Evolutionary conservation across 1,140 invertebrate genomes (phyloP), one percentile per base, ranked within the genome.

Genomic region (Bombus waltoni): DNA sequence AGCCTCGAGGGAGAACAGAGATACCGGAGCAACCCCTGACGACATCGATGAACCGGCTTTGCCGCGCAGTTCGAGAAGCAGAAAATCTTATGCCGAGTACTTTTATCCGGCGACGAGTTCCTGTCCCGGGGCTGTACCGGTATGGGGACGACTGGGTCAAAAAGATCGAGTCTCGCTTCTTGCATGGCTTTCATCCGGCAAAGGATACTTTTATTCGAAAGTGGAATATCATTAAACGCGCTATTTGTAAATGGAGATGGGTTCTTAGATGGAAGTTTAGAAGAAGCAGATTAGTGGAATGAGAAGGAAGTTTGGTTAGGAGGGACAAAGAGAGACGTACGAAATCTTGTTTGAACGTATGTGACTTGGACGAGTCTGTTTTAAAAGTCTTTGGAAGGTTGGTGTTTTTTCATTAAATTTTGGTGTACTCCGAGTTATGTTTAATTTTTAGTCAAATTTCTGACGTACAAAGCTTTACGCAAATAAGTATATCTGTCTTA

Each of bases 1-100:
- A 83, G 44, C 82, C 86, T 83, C 32, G 15, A 35, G 65, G 65
- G 65, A n/a, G 59, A n/a, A 62, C 59, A 32, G 65, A 90, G 86
- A 88, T 86, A 85, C 18, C 53, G 11, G 1, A 3, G 62, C 38
- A 62, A 40, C 40, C 65, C 32, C 11, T 28, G 57, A 53, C 68
- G 53, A 38, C 68, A 47, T 77, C 81, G 44, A 70, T 62, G 59
- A 75, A 53, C 74, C 8, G 32, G 42, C 10, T 72, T 53, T 59
- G 25, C 44, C 28, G 59, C 59, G 35, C 3, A 44, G 65, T 44
- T 38, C 53, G 40, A 62, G 53, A 22, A 44, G 65, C 68, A 35
- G 83, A 85, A 80, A 80, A 80, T 80, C 75, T 79, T 71, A 84
- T 40, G 42, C 83, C 25, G 32, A 44, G 53, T 80, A 44, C 75